A percentile compares a stretch with the other conserved stretches of the same genome.
phyloP scores from a whole-genome alignment of 92 coral and sea anemone species.

The Epizoanthus stellaris region DNA sequence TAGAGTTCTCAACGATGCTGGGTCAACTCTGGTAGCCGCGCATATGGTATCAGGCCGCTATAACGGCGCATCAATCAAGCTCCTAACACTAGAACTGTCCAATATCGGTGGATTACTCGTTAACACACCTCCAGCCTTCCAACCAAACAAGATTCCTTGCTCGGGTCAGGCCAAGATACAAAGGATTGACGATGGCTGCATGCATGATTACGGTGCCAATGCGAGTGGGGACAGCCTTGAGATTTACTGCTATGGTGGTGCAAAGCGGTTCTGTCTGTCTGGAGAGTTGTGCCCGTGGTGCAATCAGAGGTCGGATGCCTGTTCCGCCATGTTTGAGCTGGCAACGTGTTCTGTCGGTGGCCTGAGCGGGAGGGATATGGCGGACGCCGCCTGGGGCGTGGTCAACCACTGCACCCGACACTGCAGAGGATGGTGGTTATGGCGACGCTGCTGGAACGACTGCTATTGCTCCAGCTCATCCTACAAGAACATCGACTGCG shows the following conservation, averaged over 20 bases:
- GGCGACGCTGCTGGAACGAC: conserved; percentile 50
- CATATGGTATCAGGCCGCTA: conserved; percentile 33
- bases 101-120: conserved; percentile 42
- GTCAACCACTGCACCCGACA: conserved; percentile 38
- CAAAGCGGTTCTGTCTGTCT: conserved; percentile 47
- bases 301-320: conserved; percentile 44
- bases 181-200: conserved; percentile 44
- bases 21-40: conserved; percentile 39
- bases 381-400: conserved; percentile 43
- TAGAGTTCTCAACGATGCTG: conserved; percentile 30
- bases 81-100: conserved; percentile 47
- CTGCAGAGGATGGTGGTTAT: conserved; percentile 42
- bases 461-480: conserved; percentile 35
- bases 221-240: conserved; percentile 40
- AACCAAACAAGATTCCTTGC: conserved; percentile 51
- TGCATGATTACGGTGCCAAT: conserved; percentile 42
- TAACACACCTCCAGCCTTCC: conserved; percentile 31
- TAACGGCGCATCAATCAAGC: conserved; percentile 18
- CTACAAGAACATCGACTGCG: conserved; percentile 36
- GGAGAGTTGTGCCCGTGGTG: conserved; percentile 50
- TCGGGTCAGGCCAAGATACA: conserved; percentile 42
- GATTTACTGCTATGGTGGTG: conserved; percentile 47
- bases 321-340: conserved; percentile 47
- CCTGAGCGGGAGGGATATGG: conserved; percentile 33
- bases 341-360: conserved; percentile 46